These are phyloP conservation scores for Perccottus glenii DNA, from an alignment of 2,113 vertebrate genomes.

Conservation along the genomic window DNA sequence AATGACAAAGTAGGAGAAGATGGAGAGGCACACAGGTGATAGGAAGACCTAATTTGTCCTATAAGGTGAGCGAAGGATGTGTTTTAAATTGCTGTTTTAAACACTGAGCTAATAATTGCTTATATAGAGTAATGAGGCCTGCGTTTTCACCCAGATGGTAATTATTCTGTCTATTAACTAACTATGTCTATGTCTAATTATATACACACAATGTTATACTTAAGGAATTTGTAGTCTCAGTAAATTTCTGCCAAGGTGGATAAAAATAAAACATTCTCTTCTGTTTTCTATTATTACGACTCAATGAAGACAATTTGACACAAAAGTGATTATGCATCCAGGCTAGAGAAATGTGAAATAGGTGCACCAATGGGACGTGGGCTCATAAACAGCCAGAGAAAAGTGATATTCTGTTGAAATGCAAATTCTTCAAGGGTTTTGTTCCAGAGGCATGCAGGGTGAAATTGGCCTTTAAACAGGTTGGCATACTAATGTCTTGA, in stretches of 20 bases:
- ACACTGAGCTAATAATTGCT: conserved; percentile 19
- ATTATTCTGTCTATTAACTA: conserved; percentile 27
- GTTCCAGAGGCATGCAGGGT: conserved; percentile 77
- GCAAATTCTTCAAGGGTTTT: conserved; percentile 70
- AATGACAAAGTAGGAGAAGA: conserved; percentile 54
- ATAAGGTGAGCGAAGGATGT: conserved; percentile 34
- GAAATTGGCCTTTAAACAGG: conserved; percentile 78
- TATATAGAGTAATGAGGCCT: conserved; percentile 15
- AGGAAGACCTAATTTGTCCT: conserved; percentile 64
- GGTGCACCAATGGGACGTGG: conserved; percentile 43
- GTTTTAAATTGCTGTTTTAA: not conserved
- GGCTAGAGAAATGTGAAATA: conserved; percentile 65
- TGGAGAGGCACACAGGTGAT: conserved; percentile 44
- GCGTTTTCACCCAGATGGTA: conserved; percentile 18
- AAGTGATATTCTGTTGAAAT: conserved; percentile 77
- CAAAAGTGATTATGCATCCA: conserved; percentile 67
- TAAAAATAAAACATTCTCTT: conserved; percentile 16
- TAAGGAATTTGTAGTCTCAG: conserved; percentile 22
- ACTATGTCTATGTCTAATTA: conserved; percentile 30
- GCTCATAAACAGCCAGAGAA: conserved; percentile 66
- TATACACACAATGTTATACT: conserved; percentile 25
- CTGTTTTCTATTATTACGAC: conserved; percentile 56
- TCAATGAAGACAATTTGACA: conserved; percentile 72
- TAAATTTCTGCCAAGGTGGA: conserved; percentile 33
- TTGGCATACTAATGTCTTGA: conserved; percentile 71